Base-by-base conservation (phyloP, 1,140 invertebrate species). In the Cryptotermes secundus region DNA sequence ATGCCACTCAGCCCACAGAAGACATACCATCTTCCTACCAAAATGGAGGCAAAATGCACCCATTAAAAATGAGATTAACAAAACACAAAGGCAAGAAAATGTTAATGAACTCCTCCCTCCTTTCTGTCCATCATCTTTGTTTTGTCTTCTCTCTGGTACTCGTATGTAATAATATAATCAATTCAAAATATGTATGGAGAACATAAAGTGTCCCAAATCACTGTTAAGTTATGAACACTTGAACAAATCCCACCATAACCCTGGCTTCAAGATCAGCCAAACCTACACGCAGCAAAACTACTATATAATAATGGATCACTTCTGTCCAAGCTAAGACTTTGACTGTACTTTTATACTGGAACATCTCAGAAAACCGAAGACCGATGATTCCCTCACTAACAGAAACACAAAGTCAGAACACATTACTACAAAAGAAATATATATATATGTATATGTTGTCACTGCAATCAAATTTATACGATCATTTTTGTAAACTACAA, bases 401-500 rank as follows among this genome's bases (percentile, higher is more conserved):
- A 82, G 38, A 82, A 82, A 42, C 24, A 82, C 81, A 82, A 82
- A 45, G 36, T 82, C 45, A 45, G 26, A 38, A 38, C 81, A 38
- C 81, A 45, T 82, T 42, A 45, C 81, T 82, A 82, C 45, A 82
- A 82, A 84, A 53, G 80, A 38, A 84, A n/a, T n/a, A n/a, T n/a
- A n/a, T n/a, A n/a, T n/a, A n/a, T n/a, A n/a, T n/a, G n/a, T 80
- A 84, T 31, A 84, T 79, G 42, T 26, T 83, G 65, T 84, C 79
- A 79, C 83, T 83, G 83, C 83, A 84, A 84, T 45, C 79, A 72
- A 84, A 84, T 84, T 84, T 79, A 80, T 84, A 80, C 79, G 35
- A 38, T 84, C 42, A 59, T 84, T 84, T 85, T 85, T 84, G 34
- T 81, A 81, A 85, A 83, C 85, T 85, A 85, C 83, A 83, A 85